A percentile compares a stretch with the other conserved stretches of the same genome.
These are phyloP conservation scores for Novumbra hubbsi DNA, from an alignment of 2,797 vertebrate genomes.

Conservation along the genomic window DNA sequence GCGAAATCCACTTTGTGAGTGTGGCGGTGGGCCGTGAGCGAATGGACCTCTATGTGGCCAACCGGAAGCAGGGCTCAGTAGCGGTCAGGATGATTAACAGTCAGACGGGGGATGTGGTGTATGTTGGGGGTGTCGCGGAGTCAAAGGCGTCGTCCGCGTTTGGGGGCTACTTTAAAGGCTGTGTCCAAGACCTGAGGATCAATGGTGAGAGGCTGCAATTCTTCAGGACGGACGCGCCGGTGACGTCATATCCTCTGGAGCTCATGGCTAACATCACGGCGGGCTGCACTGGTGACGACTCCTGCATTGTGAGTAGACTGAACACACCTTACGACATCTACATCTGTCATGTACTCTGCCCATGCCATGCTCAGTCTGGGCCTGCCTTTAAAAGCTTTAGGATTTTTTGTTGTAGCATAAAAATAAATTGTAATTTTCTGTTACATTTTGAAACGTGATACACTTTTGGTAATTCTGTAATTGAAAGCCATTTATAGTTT, in stretches of 20 bases:
- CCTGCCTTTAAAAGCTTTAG: neutral
- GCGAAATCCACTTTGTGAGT: constrained; percentile 80
- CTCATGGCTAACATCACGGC: constrained; percentile 75
- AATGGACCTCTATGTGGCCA: constrained; percentile 72
- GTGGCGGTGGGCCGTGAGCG: constrained; percentile 69
- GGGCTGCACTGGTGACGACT: constrained; percentile 81
- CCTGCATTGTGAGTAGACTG: constrained; percentile 75
- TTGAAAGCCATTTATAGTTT: too few species aligned
- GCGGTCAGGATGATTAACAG: constrained; percentile 46
- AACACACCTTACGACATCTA: neutral
- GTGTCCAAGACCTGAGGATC: constrained; percentile 88
- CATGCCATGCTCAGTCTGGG: neutral
- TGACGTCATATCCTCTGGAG: constrained; percentile 52
- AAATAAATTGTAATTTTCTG: too few species aligned
- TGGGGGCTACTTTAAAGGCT: constrained; percentile 88
- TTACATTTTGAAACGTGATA: too few species aligned
- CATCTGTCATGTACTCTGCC: neutral
- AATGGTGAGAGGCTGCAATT: constrained; percentile 81
- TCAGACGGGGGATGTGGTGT: constrained; percentile 65
- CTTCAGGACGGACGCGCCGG: constrained; percentile 70
- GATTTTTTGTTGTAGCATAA: too few species aligned
- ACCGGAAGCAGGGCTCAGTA: constrained; percentile 59
- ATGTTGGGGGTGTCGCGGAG: constrained; percentile 81
- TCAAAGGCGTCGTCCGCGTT: constrained; percentile 50
- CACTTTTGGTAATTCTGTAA: too few species aligned